Conservation (phyloP, 2,888 invertebrate genomes). For the Mythimna albipuncta region DNA sequence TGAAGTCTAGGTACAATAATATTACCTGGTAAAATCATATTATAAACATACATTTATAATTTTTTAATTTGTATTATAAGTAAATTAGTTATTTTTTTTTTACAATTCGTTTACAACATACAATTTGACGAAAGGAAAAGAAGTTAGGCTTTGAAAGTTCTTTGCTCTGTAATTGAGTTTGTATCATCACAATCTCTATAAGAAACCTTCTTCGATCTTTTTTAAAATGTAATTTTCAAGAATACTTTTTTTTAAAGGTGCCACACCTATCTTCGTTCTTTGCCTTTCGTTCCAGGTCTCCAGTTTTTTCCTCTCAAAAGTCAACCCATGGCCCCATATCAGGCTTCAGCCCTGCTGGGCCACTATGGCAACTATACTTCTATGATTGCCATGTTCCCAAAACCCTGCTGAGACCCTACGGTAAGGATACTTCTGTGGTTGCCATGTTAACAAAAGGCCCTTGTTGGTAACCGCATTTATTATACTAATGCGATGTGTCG, state of each 20-base stretch:
- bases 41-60: too few species aligned
- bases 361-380: too few species aligned
- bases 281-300: too few species aligned
- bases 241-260: background rate
- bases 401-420: too few species aligned
- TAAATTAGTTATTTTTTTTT: background rate
- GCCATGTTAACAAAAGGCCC: background rate
- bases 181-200: background rate
- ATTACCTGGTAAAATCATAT: background rate
- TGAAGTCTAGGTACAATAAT: background rate
- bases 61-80: too few species aligned
- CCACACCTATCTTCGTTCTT: too few species aligned
- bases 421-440: background rate
- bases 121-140: too few species aligned
- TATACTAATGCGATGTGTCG: background rate
- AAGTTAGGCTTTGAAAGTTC: too few species aligned
- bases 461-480: background rate
- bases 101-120: background rate
- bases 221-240: background rate
- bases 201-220: background rate
- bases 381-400: too few species aligned
- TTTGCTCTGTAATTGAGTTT: background rate
- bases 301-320: too few species aligned
- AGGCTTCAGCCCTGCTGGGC: too few species aligned
- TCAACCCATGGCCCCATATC: too few species aligned